Base-by-base conservation (phyloP, 2,797 vertebrate genomes). In the Aeoliscus strigatus region DNA sequence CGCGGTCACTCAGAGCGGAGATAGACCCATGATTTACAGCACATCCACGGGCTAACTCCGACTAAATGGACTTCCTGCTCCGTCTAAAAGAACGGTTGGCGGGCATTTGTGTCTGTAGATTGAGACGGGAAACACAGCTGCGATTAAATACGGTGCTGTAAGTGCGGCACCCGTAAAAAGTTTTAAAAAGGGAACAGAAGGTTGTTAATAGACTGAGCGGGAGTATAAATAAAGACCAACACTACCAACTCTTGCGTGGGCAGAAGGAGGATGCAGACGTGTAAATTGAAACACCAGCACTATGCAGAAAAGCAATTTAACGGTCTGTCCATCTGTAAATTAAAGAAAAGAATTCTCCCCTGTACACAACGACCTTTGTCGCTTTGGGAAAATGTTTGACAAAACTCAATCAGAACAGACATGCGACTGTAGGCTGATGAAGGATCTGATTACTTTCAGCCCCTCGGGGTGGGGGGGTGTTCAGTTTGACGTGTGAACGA, bases 271-370 rank as follows among this genome's bases (percentile, higher is more conserved):
- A 27, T 37, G 66, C 54, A n/a, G n/a, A n/a, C n/a, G n/a, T n/a
- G 52, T 29, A 62, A 72, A 79, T 66, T 60, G 55, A 74, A 74
- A 67, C 48, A 67, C 24, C 43, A 42, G 36, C 39, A 62, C 37
- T 48, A 71, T 48, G 47, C 37, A 44, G 60, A 40, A 69, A 70
- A 68, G 68, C 57, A 51, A 78, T 80, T 64, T 71, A 25, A 42
- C 61, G 47, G 51, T 44, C 16, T 31, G 13, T 34, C 39, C 42
- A 54, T 62, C 60, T 70, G 52, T 52, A 64, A 70, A 80, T 73
- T 70, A 70, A 70, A 69, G 65, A 55, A 17, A 57, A 25, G 57
- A 53, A 56, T 77, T 60, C n/a, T 59, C 58, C 58, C 18, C n/a
- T 43, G 50, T 27, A 52, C 52, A 50, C 25, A 43, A 14, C 45